Percentiles rank a stretch among this genome's conserved stretches.
phyloP scores from a whole-genome alignment of 2,113 vertebrate species.

The Azemiops feae region DNA sequence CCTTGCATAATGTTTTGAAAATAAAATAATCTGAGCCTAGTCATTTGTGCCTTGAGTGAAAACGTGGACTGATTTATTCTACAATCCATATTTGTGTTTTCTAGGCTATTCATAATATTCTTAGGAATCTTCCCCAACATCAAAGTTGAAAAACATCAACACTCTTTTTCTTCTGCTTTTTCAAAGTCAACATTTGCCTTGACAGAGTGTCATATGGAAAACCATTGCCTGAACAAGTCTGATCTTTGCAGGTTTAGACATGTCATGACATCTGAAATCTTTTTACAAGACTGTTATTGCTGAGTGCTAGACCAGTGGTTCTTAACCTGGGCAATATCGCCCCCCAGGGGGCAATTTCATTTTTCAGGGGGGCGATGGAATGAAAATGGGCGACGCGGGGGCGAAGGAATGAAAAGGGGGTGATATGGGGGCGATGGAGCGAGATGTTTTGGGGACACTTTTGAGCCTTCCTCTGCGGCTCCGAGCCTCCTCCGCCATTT shows the following conservation, averaged over 20 bases:
- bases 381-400: no score
- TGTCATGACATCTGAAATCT: background rate
- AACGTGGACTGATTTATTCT: background rate
- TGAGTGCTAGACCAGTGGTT: background rate
- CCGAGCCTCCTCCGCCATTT: no score
- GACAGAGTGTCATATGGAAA: background rate
- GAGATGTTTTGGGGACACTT: no score
- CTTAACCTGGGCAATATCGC: no score
- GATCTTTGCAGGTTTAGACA: background rate
- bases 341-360: no score
- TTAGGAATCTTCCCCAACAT: background rate
- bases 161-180: background rate
- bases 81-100: background rate
- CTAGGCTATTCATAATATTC: background rate
- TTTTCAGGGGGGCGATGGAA: no score
- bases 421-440: no score
- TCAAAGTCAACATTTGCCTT: background rate
- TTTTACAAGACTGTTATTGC: background rate
- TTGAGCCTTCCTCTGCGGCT: no score
- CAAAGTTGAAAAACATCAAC: background rate
- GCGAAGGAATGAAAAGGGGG: no score
- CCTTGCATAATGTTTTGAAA: background rate
- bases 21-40: background rate
- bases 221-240: background rate
- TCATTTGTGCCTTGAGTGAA: background rate